These are phyloP conservation scores for Neoniphon sammara DNA, from an alignment of 2,797 vertebrate species.

Conservation along the genomic window DNA sequence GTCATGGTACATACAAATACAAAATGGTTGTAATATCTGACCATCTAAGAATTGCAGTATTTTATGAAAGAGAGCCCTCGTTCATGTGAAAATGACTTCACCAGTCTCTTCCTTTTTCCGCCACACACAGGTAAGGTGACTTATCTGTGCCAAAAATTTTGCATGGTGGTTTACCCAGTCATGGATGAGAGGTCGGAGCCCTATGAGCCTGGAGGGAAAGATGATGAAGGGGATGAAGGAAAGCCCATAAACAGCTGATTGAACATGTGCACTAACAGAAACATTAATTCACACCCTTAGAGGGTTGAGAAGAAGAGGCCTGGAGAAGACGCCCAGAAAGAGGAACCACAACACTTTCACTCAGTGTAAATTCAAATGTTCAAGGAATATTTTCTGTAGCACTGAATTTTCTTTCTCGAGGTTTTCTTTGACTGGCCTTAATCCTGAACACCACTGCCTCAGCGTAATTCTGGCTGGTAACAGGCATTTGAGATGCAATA, in stretches of 20 bases:
- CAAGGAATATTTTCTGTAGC: neutral
- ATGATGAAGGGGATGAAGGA: slow-evolving; percentile 37
- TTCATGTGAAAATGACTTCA: neutral
- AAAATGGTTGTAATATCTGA: no score
- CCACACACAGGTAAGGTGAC: slow-evolving; percentile 78
- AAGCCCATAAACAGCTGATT: neutral
- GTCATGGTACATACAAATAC: no score
- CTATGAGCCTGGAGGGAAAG: slow-evolving; percentile 14
- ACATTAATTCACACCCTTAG: neutral
- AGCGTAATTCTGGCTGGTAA: slow-evolving; percentile 22
- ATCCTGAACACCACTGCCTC: slow-evolving; percentile 21
- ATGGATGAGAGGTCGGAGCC: slow-evolving; percentile 24
- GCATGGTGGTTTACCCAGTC: slow-evolving; percentile 84
- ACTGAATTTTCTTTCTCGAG: slow-evolving; percentile 15
- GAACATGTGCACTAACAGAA: neutral
- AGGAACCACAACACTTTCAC: neutral
- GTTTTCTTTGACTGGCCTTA: slow-evolving; percentile 27
- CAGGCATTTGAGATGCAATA: slow-evolving; percentile 24
- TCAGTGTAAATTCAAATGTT: slow-evolving; percentile 1
- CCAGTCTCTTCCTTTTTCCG: neutral
- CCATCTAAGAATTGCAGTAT: no score
- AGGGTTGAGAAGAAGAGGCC: no score
- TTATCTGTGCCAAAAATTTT: slow-evolving; percentile 84
- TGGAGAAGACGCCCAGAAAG: neutral
- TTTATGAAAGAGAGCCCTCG: no score